Conservation (phyloP, 1,140 invertebrate species). For the Yoshiicerus persimilis region DNA sequence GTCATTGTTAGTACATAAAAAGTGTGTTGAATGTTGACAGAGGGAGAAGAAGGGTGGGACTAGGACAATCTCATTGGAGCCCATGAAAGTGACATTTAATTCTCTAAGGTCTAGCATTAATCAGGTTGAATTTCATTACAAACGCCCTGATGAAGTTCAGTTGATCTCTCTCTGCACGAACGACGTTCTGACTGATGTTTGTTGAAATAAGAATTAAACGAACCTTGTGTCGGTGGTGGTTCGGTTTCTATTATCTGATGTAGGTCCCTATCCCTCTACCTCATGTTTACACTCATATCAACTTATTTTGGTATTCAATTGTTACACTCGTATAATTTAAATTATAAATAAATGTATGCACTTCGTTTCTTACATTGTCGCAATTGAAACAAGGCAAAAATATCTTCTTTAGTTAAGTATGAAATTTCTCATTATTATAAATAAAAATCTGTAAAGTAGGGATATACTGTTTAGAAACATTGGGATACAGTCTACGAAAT, state of each 20-base stretch:
- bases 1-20: too few relatives aligned
- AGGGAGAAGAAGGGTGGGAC: not conserved
- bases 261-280: not conserved
- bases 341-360: not conserved
- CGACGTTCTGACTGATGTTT: not conserved
- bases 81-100: slow-evolving; percentile 7
- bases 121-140: not conserved
- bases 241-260: not conserved
- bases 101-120: not conserved
- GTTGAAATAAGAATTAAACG: not conserved
- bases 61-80: not conserved
- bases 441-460: too few relatives aligned
- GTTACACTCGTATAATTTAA: not conserved
- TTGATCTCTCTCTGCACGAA: not conserved
- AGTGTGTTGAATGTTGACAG: too few relatives aligned
- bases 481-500: too few relatives aligned
- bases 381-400: too few relatives aligned
- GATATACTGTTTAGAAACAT: too few relatives aligned
- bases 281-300: not conserved
- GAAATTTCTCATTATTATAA: too few relatives aligned
- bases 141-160: not conserved
- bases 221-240: not conserved
- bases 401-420: too few relatives aligned
- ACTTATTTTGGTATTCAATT: not conserved
- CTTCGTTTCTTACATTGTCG: too few relatives aligned